Evolutionary conservation across 2,888 invertebrate species (phyloP).

Genomic region (Ferrisia virgata): DNA sequence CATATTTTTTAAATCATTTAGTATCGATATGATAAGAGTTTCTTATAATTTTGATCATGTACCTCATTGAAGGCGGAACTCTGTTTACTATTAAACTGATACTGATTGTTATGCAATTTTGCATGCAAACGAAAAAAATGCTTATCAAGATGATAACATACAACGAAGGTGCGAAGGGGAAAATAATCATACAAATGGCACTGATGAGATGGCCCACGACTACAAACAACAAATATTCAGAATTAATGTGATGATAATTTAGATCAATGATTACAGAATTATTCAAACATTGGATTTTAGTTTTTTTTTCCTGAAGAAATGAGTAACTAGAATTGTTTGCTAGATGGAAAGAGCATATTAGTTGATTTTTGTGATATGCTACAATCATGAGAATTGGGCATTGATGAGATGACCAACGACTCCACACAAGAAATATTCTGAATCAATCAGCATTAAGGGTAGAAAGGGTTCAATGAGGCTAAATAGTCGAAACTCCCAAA

Average conservation of each 20-base stretch:
- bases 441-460: too few relatives aligned
- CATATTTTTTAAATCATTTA: background rate
- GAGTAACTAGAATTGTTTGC: too few relatives aligned
- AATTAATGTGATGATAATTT: too few relatives aligned
- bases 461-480: too few relatives aligned
- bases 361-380: too few relatives aligned
- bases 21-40: background rate
- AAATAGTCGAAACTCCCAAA: too few relatives aligned
- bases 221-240: too few relatives aligned
- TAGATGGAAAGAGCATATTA: too few relatives aligned
- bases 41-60: background rate
- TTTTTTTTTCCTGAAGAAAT: too few relatives aligned
- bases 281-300: too few relatives aligned
- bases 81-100: conserved; percentile 12
- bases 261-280: too few relatives aligned
- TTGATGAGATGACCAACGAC: background rate
- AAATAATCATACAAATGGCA: conserved; percentile 19
- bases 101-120: conserved; percentile 26
- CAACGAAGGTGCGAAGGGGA: background rate
- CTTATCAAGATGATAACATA: background rate
- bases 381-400: too few relatives aligned
- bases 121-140: conserved; percentile 23
- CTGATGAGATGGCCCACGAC: background rate
- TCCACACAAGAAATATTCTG: background rate
- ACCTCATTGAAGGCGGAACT: conserved; percentile 10